Evolutionary conservation across 2,797 vertebrate species (phyloP).

Genomic region (Muscicapa striata): DNA sequence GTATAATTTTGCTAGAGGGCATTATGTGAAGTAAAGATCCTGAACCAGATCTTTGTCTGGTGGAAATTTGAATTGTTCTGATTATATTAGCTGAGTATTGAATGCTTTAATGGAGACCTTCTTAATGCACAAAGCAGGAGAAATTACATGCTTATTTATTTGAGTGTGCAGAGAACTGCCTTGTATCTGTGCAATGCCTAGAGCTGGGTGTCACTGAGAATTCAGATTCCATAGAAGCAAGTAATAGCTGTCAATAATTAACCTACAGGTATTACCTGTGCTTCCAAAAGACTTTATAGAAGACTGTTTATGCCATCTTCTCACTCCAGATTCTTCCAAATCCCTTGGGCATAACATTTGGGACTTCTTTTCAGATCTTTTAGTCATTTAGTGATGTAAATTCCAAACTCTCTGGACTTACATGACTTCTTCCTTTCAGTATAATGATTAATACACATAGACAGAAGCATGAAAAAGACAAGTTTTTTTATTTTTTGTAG

Average conservation of each 20-base stretch:
- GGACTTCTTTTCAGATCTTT: background rate
- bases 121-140: background rate
- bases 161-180: background rate
- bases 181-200: background rate
- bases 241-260: background rate
- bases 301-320: background rate
- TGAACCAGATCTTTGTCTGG: background rate
- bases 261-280: background rate
- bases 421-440: background rate
- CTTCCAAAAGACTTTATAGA: background rate
- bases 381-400: background rate
- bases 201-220: background rate
- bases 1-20: slow-evolving; percentile 24
- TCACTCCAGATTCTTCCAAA: background rate
- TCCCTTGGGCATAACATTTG: background rate
- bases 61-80: slow-evolving; percentile 2
- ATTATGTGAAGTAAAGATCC: background rate
- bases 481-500: background rate
- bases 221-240: background rate
- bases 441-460: background rate
- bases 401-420: background rate
- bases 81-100: slow-evolving; percentile 3
- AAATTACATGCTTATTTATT: background rate
- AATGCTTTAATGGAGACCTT: background rate
- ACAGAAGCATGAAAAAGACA: background rate